A percentile compares a stretch with the other conserved stretches of the same genome.
Evolutionary conservation across 2,113 vertebrate genomes (phyloP).

Genomic region (Callospermophilus lateralis): DNA sequence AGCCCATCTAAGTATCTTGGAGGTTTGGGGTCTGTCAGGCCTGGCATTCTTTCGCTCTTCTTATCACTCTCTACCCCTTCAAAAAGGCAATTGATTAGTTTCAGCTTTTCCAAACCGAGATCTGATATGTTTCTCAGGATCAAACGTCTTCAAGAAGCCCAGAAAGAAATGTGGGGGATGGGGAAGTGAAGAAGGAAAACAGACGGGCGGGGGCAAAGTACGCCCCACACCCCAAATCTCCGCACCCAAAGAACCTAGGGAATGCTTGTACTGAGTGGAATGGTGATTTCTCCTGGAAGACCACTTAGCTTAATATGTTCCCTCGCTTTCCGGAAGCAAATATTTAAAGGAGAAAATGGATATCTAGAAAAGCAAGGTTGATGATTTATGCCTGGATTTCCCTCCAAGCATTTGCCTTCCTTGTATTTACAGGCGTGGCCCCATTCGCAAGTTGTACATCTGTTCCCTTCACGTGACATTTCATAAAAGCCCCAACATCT

Average conservation of each 20-base stretch:
- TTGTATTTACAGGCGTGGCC: slow-evolving; percentile 86
- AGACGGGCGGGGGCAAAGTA: not conserved
- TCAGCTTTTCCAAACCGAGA: slow-evolving; percentile 88
- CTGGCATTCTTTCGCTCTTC: slow-evolving; percentile 68
- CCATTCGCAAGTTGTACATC: slow-evolving; percentile 91
- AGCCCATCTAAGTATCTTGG: slow-evolving; percentile 74
- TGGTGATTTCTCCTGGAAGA: not conserved
- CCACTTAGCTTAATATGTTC: not conserved
- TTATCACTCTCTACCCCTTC: slow-evolving; percentile 84
- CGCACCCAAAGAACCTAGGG: not conserved
- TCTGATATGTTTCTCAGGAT: slow-evolving; percentile 85
- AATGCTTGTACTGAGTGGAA: not conserved
- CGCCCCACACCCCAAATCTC: not conserved
- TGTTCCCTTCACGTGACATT: slow-evolving; percentile 95
- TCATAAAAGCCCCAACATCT: slow-evolving; percentile 94
- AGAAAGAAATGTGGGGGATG: not conserved
- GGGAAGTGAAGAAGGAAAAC: slow-evolving; percentile 60
- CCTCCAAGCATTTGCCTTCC: slow-evolving; percentile 81
- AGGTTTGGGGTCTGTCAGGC: slow-evolving; percentile 75
- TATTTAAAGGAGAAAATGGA: slow-evolving; percentile 65
- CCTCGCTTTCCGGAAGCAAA: slow-evolving; percentile 51
- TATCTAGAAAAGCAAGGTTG: slow-evolving; percentile 54
- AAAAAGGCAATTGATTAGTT: slow-evolving; percentile 89
- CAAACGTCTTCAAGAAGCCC: slow-evolving; percentile 77
- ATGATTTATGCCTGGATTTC: slow-evolving; percentile 82